A percentile compares a stretch with the other conserved stretches of the same genome.
Evolutionary conservation across 2,113 vertebrate genomes (phyloP).

Genomic region (Crotalus horridus): DNA sequence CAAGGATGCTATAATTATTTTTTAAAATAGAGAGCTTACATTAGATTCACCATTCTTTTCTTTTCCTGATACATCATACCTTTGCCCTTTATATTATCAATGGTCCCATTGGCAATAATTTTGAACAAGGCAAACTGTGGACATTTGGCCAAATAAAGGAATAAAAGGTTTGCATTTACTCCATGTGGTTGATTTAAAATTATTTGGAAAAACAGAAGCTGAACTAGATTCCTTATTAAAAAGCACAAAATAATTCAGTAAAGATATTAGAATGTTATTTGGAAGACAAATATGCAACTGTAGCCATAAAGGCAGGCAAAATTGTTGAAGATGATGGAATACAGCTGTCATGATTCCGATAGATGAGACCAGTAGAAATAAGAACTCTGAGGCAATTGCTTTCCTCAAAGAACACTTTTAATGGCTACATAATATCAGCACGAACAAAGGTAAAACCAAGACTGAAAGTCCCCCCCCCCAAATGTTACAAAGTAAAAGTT

Average conservation of each 20-base stretch:
- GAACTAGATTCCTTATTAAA: not conserved
- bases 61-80: not conserved
- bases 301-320: not conserved
- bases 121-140: not conserved
- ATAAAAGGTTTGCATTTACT: not conserved
- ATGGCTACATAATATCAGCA: too few relatives aligned
- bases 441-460: too few relatives aligned
- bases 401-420: too few relatives aligned
- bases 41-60: not conserved
- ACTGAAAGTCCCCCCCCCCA: too few relatives aligned
- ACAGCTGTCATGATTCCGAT: not conserved
- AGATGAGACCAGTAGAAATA: too few relatives aligned
- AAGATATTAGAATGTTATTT: not conserved
- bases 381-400: too few relatives aligned
- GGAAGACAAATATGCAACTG: not conserved
- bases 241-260: not conserved
- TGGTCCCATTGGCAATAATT: not conserved
- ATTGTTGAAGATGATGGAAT: not conserved
- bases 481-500: too few relatives aligned
- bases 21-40: not conserved
- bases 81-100: not conserved
- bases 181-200: not conserved
- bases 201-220: not conserved
- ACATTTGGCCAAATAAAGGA: not conserved
- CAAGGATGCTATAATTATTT: not conserved